Base-by-base conservation (phyloP, 1,140 invertebrate genomes). In the Mamestra configurata region DNA sequence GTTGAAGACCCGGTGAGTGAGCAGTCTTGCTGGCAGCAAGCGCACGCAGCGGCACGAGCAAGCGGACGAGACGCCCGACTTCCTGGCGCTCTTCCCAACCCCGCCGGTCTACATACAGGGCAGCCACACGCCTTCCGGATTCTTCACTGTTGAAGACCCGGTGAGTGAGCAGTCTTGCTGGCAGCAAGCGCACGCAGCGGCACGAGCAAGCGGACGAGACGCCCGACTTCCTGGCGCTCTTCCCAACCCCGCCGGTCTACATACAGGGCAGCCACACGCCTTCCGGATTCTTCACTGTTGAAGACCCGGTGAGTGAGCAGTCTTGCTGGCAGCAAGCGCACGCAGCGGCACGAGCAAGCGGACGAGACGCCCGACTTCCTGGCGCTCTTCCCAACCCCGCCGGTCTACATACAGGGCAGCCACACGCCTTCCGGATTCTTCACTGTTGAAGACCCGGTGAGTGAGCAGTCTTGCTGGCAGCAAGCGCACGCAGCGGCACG, bases 51-150 rank as follows among this genome's bases (percentile, higher is more conserved):
- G 7, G 7, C 31, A 35, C 95, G 99, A 99, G 37, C 6, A 11
- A 10, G 37, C 10, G 10, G 10, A 40, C 37, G 27, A 31, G 27
- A 31, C 27, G 27, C 27, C 27, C 10, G 37, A 11, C 10, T 8
- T 8, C 10, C 6, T 40, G 6, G 96, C 97, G 72, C 93, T 99
- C 0, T 99, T 99, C 96, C 97, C 98, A 64, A 97, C 97, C 35
- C 98, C 98, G 76, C 97, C 99, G n/a, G 97, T 97, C 0, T 99
- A 99, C 90, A 99, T 99, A 84, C 98, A 99, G 95, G 99, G 99
- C 64, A 99, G 98, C 5, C 96, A 99, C 81, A 99, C 99, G 6
- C 97, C 98, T 10, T 99, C 98, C 82, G 99, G 99, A 1, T 99
- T 99, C 96, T 99, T 97, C 91, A 99, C 98, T 0, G 98, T 99